A percentile compares a stretch with the other conserved stretches of the same genome.
These are phyloP conservation scores for Calliphora vomitoria DNA, from an alignment of 2,888 invertebrate species.

Conservation along the genomic window DNA sequence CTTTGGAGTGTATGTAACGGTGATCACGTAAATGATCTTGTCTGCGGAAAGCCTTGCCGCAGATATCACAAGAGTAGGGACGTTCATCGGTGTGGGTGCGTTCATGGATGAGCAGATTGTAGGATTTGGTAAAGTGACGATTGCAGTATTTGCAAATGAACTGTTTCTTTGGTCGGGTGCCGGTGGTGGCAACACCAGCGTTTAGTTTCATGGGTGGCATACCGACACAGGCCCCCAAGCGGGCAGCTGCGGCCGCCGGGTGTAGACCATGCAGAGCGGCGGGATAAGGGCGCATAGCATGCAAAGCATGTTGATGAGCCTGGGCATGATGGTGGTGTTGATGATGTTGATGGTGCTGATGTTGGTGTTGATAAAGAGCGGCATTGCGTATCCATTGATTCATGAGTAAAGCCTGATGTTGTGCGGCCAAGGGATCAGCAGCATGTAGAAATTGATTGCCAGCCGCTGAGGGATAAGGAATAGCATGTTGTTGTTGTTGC, in stretches of 20 bases:
- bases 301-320: slow-evolving; percentile 48
- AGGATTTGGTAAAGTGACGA: slow-evolving; percentile 98
- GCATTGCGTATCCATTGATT: slow-evolving; percentile 91
- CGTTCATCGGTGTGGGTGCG: slow-evolving; percentile 98
- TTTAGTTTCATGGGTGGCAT: slow-evolving; percentile 86
- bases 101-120: slow-evolving; percentile 98
- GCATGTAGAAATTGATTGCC: slow-evolving; percentile 71
- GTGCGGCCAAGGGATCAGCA: slow-evolving; percentile 85
- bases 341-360: slow-evolving; percentile 80
- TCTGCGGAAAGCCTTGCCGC: slow-evolving; percentile 97
- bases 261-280: slow-evolving; percentile 84
- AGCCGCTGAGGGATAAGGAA: slow-evolving; percentile 51
- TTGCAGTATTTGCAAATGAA: slow-evolving; percentile 99
- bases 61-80: slow-evolving; percentile 98
- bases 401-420: slow-evolving; percentile 87
- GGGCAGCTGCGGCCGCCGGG: slow-evolving; percentile 85
- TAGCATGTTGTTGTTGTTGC: slow-evolving; percentile 77
- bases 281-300: slow-evolving; percentile 79
- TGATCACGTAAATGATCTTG: slow-evolving; percentile 97
- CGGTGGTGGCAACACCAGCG: slow-evolving; percentile 85
- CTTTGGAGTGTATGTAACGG: slow-evolving; percentile 98
- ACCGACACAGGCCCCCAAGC: slow-evolving; percentile 83
- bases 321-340: slow-evolving; percentile 62
- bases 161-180: slow-evolving; percentile 90
- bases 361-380: slow-evolving; percentile 87